phyloP scores from a whole-genome alignment of 2,797 vertebrate species.

The Enteromius mattozi region DNA sequence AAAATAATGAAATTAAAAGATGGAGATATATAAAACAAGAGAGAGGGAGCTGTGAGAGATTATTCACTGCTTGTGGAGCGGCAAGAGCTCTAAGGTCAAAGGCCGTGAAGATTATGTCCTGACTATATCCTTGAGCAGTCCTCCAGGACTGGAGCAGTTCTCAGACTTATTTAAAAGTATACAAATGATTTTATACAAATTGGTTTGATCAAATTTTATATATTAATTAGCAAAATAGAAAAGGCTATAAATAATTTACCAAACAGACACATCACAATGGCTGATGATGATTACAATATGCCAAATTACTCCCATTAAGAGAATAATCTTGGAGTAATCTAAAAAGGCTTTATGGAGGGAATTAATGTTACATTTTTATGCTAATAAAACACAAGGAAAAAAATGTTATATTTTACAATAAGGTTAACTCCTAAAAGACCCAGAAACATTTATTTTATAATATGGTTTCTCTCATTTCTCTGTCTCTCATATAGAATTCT shows the following conservation, averaged over 20 bases:
- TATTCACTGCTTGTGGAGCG: neutral
- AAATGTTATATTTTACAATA: neutral
- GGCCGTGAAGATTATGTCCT: neutral
- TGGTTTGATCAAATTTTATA: neutral
- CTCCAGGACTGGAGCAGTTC: neutral
- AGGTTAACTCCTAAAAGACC: too few relatives aligned
- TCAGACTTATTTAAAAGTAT: too few relatives aligned
- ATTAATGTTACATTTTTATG: neutral
- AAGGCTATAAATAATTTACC: too few relatives aligned
- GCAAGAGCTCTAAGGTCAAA: neutral
- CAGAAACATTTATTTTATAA: too few relatives aligned
- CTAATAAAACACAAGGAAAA: neutral
- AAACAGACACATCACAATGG: neutral
- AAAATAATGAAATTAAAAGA: slow-evolving; percentile 21
- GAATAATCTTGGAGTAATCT: neutral
- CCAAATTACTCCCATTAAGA: neutral
- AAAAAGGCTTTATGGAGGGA: neutral
- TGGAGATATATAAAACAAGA: slow-evolving; percentile 9
- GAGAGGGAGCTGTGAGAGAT: slow-evolving; percentile 51
- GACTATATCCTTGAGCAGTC: neutral
- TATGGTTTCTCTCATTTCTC: too few relatives aligned
- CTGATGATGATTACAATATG: too few relatives aligned
- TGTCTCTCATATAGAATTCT: neutral
- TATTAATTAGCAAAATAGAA: neutral
- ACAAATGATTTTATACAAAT: neutral